Conservation (phyloP, 2,113 vertebrate species). For the Notothenia rossii region DNA sequence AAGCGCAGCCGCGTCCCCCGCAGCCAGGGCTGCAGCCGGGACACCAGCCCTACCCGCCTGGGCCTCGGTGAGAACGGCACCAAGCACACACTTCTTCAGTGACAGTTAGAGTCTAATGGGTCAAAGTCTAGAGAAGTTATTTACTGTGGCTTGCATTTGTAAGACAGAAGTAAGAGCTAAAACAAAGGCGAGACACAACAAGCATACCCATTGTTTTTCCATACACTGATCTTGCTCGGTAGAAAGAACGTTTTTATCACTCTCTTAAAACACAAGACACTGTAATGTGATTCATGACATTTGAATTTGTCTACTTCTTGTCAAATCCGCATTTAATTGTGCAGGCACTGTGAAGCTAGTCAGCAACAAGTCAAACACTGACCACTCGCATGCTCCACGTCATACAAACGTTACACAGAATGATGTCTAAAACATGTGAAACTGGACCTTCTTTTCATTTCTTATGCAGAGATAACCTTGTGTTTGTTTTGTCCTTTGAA, state of each 20-base stretch:
- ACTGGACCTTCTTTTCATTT: neutral
- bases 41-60: conserved; percentile 95
- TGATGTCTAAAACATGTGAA: neutral
- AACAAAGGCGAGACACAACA: no score
- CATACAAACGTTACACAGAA: neutral
- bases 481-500: conserved; percentile 10
- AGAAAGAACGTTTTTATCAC: no score
- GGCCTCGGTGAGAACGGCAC: conserved; percentile 89
- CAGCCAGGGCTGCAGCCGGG: conserved; percentile 97
- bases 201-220: no score
- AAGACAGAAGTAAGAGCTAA: no score
- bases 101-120: no score
- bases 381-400: neutral
- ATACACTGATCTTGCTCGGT: no score
- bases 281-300: neutral
- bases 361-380: neutral
- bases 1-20: conserved; percentile 94
- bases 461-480: conserved; percentile 23
- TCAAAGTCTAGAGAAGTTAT: no score
- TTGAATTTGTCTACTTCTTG: neutral
- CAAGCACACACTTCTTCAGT: neutral
- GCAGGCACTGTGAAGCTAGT: neutral
- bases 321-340: neutral
- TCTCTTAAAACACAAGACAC: neutral
- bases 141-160: no score